These are phyloP conservation scores for Carcina quercana DNA, from an alignment of 2,888 invertebrate genomes.

Conservation along the genomic window DNA sequence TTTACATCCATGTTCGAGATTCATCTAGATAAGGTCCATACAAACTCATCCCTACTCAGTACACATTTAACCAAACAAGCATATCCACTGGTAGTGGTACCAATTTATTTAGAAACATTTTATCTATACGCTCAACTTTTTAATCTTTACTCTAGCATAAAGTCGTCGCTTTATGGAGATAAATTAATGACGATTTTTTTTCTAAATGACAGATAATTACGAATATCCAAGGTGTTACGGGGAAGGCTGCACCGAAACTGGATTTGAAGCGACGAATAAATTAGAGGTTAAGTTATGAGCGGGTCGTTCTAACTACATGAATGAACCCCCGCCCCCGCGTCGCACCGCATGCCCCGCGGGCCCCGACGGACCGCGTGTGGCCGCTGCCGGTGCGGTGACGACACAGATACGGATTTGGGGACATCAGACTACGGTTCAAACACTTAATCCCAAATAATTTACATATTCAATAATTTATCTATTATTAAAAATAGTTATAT, in stretches of 20 bases:
- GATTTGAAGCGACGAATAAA: conserved; percentile 59
- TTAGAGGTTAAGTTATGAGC: conserved; percentile 73
- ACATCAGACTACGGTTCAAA: no score
- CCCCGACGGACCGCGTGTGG: conserved; percentile 58
- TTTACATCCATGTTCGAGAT: no score
- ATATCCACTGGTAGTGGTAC: no score
- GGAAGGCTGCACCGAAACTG: conserved; percentile 49
- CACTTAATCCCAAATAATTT: no score
- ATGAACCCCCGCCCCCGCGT: conserved; percentile 55
- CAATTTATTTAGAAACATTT: no score
- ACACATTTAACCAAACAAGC: no score
- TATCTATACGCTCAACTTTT: conserved; percentile 2
- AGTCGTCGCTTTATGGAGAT: conserved; percentile 24
- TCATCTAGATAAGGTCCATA: no score
- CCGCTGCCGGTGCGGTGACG: conserved; percentile 47
- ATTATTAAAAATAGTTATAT: no score
- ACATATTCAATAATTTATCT: no score
- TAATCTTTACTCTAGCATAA: conserved; percentile 10
- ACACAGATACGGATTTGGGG: conserved; percentile 46
- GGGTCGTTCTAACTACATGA: conserved; percentile 72
- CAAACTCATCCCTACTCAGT: no score
- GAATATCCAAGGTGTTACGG: conserved; percentile 42
- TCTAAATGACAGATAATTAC: conserved; percentile 45
- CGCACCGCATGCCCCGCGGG: conserved; percentile 23
- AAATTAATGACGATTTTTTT: conserved; percentile 32